Evolutionary conservation across 2,113 vertebrate species (phyloP).

Genomic region (Clarias magur): DNA sequence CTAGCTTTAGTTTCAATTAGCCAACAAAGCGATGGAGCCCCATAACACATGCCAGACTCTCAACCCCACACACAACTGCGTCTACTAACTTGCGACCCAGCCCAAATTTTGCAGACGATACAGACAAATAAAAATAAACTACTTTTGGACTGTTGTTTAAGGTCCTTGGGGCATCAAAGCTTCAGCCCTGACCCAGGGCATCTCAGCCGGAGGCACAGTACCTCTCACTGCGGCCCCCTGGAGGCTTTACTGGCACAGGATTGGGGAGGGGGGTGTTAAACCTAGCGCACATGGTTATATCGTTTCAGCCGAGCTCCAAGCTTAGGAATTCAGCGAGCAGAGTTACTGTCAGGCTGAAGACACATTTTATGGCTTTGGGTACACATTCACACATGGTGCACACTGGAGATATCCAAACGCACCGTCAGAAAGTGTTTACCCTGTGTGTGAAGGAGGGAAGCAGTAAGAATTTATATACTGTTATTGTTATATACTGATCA

Average conservation of each 20-base stretch:
- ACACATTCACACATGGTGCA: neutral
- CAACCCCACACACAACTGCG: constrained; percentile 66
- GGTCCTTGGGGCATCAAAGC: constrained; percentile 82
- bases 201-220: constrained; percentile 79
- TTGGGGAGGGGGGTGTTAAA: constrained; percentile 57
- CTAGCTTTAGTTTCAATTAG: constrained; percentile 82
- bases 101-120: constrained; percentile 80
- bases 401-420: neutral
- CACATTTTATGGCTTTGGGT: neutral
- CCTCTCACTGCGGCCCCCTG: constrained; percentile 75
- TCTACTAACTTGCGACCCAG: constrained; percentile 74
- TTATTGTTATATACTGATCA: neutral
- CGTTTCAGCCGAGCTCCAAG: constrained; percentile 60
- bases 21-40: constrained; percentile 76
- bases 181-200: constrained; percentile 81
- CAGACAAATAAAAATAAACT: constrained; percentile 83
- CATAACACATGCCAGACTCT: constrained; percentile 87
- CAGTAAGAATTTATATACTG: neutral
- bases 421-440: neutral
- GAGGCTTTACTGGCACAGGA: constrained; percentile 77
- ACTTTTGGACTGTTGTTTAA: constrained; percentile 78
- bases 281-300: constrained; percentile 52
- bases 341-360: constrained; percentile 42
- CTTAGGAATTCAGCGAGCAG: constrained; percentile 48
- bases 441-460: neutral